Base-by-base conservation (phyloP, 1,140 invertebrate species). In the Lepidurus arcticus region DNA sequence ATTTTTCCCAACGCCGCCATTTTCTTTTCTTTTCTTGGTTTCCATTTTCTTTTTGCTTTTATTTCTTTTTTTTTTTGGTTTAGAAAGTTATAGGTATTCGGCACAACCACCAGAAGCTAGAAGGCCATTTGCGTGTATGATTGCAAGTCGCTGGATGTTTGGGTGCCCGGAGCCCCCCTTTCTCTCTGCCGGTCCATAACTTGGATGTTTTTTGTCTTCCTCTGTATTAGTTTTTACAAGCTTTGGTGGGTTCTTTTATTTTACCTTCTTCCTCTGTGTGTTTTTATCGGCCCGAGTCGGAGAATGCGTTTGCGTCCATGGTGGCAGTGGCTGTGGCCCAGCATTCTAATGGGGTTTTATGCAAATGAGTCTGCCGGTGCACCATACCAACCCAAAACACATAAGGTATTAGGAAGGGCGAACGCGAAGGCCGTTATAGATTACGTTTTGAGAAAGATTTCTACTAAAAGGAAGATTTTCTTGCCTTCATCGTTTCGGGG, bases 91-190 rank as follows among this genome's bases (percentile, higher is more conserved):
- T 13, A 65, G 53, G 53, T 65, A 65, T 65, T 65, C 53, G 7
- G 53, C 53, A 65, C 53, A 65, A 65, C 13, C 53, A 65, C 53
- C 16, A 16, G 16, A 9, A 65, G 21, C 16, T n/a, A 21, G 53
- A 65, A 65, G 53, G 53, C 53, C 53, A 65, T 65, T 65, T 65
- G 53, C 53, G 16, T 65, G 21, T 21, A 21, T n/a, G 16, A n/a
- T 65, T 13, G 53, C 16, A 13, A 13, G 21, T 21, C 53, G 21
- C 16, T n/a, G n/a, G 53, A n/a, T 65, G 16, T 13, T 65, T 65
- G 53, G 53, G 53, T 65, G 53, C 53, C 53, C 53, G 53, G 53
- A 65, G 53, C 53, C 53, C 53, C 53, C 53, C 53, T 65, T 65
- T 65, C 53, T 65, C 53, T 65, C 53, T 34, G 53, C 53, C 53